Evolutionary conservation across 2,113 vertebrate species (phyloP).

Genomic region (Neodontobutis hainanensis): DNA sequence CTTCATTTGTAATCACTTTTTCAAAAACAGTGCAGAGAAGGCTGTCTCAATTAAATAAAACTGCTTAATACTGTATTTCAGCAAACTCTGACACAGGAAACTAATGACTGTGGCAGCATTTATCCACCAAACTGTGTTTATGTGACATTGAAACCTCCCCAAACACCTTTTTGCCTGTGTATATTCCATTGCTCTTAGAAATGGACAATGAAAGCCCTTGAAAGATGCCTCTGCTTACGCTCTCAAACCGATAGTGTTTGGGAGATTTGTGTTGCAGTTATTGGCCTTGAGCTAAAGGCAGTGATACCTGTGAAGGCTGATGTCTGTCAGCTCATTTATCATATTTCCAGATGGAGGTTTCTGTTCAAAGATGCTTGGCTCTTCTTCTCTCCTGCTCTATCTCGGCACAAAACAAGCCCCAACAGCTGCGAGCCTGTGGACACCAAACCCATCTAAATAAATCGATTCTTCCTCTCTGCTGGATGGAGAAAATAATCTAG

Average conservation of each 20-base stretch:
- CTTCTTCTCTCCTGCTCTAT: constrained; percentile 16
- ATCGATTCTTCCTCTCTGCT: background rate
- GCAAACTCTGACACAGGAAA: too few relatives aligned
- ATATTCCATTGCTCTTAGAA: too few relatives aligned
- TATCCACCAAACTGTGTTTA: too few relatives aligned
- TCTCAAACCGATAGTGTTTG: constrained; percentile 6
- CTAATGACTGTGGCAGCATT: too few relatives aligned
- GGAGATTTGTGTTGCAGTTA: constrained; percentile 47
- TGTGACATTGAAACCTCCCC: too few relatives aligned
- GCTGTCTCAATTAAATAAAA: too few relatives aligned
- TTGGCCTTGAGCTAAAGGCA: constrained; percentile 62
- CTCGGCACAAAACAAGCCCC: constrained; percentile 21
- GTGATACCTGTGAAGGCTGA: constrained; percentile 54
- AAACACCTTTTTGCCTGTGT: too few relatives aligned
- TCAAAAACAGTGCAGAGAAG: too few relatives aligned
- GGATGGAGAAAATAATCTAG: constrained; percentile 8
- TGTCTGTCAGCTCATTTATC: constrained; percentile 70
- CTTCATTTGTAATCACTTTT: too few relatives aligned
- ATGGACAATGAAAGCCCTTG: too few relatives aligned
- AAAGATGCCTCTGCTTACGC: too few relatives aligned
- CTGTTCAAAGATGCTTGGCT: constrained; percentile 30
- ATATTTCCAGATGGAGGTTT: constrained; percentile 49
- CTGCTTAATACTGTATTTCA: too few relatives aligned
- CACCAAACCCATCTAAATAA: constrained; percentile 8
- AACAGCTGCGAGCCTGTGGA: constrained; percentile 7